Base-by-base conservation (phyloP, 2,888 invertebrate genomes). In the Azorinus chamasolen region DNA sequence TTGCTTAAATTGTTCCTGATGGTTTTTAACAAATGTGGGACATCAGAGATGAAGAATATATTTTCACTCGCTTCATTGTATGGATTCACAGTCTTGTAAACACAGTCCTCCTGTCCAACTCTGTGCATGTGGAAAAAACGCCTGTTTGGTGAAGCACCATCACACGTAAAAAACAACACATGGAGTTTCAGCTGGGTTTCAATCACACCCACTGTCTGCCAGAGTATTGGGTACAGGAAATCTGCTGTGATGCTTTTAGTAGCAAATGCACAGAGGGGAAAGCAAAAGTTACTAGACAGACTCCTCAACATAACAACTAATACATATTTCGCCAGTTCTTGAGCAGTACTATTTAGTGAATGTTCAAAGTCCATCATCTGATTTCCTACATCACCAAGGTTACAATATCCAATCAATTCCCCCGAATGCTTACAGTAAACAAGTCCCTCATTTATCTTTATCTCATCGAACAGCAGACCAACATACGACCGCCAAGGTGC, bases 381-480 rank as follows among this genome's bases (percentile, higher is more conserved):
- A 41, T 69, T 69, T 0, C 55, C 61, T 2, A 62, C 24, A 16
- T 20, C 32, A 1, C 37, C 62, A 12, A 61, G 24, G 24, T 68
- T 46, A 14, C 45, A 45, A 25, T 46, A 69, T 0, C 62, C 69
- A 20, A 69, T 53, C 14, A 69, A 39, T 48, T 69, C 61, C 1
- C 69, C 69, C 5, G 69, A 37, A 20, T 46, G 46, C 48, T 62
- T 54, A 14, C 62, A 54, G 55, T 62, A 70, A 24, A 70, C 70
- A 5, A 70, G 24, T 14, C 62, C 55, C 27, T 53, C 65, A 41
- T 45, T 48, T 16, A 66, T 43, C 20, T 55, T 54, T 8, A 70
- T 45, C 32, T 69, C 62, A 41, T 63, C 58, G 32, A 63, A 57
- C 6, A 71, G 27, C 1, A 71, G 32, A 0, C 68, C 68, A 25